Base-by-base conservation (phyloP, 2,113 vertebrate species). In the Todiramphus saurophagus region DNA sequence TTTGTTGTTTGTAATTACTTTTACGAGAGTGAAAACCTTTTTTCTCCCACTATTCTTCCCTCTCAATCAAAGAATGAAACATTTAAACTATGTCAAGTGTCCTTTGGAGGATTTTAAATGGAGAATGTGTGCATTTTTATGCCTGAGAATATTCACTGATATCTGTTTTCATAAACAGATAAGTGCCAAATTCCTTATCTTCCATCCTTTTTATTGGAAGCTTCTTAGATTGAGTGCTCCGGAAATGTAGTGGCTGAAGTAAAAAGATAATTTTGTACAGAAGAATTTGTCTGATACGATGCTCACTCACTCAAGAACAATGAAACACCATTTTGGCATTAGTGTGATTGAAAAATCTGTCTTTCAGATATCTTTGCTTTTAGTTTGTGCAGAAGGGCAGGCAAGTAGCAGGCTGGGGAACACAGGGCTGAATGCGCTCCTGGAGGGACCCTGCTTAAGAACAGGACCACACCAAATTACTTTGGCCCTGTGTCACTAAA, bases 171-270 rank as follows among this genome's bases (percentile, higher is more conserved):
- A 95, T 94, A 92, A 94, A 76, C 70, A 92, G 74, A 83, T 82
- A 93, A 11, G 70, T 79, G 91, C 83, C 92, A 94, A 89, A 86
- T 79, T 92, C 81, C 74, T 93, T 94, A 91, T 96, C 93, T 93
- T 72, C 55, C 3, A 2, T 75, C 74, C 59, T 94, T 89, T 89
- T 94, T 94, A 76, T 94, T 91, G 83, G 89, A 82, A 9, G 62
- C 55, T 50, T 95, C 63, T 90, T 92, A 89, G 92, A 96, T 37
- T 88, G 73, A 94, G 83, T 73, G 63, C 44, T 89, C 67, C 0
- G 4, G 77, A 96, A 92, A 91, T 53, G 58, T 13, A 78, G 75
- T 33, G 77, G 23, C 62, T 93, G 95, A 95, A 94, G 84, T 74
- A 72, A 87, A 89, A 73, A 89, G 83, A 96, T 83, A 75, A 87